phyloP scores from a whole-genome alignment of 1,140 invertebrate species.

The Stegodyphus dumicola region DNA sequence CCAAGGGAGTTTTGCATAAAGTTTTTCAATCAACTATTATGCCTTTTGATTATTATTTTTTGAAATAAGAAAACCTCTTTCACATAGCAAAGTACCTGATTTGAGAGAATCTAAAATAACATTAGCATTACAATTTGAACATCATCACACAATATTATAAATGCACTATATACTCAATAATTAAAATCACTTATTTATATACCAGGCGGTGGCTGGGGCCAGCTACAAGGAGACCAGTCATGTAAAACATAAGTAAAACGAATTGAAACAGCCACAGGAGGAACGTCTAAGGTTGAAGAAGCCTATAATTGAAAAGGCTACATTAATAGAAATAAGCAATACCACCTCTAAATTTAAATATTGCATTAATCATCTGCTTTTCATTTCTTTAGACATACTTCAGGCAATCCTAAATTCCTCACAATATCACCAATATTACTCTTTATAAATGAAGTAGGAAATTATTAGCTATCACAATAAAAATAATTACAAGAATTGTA shows the following conservation, averaged over 20 bases:
- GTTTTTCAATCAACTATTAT: too few relatives aligned
- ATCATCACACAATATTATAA: neutral
- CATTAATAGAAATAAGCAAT: neutral
- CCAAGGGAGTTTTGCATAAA: too few relatives aligned
- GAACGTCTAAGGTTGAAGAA: conserved; percentile 63
- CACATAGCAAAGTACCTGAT: neutral
- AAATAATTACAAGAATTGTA: too few relatives aligned
- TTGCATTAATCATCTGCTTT: too few relatives aligned
- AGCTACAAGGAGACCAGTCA: conserved; percentile 72
- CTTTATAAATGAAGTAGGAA: too few relatives aligned
- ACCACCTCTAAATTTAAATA: too few relatives aligned
- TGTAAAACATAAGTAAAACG: conserved; percentile 85
- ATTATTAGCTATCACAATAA: too few relatives aligned
- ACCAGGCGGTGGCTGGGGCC: conserved; percentile 57
- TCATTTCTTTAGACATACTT: too few relatives aligned
- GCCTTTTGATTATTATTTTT: too few relatives aligned
- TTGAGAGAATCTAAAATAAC: too few relatives aligned
- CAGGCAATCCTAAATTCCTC: too few relatives aligned
- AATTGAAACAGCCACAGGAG: conserved; percentile 79
- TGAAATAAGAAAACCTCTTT: neutral
- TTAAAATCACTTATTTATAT: neutral
- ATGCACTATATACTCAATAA: neutral
- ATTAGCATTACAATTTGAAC: neutral
- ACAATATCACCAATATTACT: too few relatives aligned
- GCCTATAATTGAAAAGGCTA: neutral